These are phyloP conservation scores for Misgurnus anguillicaudatus DNA, from an alignment of 2,113 vertebrate species.

Conservation along the genomic window DNA sequence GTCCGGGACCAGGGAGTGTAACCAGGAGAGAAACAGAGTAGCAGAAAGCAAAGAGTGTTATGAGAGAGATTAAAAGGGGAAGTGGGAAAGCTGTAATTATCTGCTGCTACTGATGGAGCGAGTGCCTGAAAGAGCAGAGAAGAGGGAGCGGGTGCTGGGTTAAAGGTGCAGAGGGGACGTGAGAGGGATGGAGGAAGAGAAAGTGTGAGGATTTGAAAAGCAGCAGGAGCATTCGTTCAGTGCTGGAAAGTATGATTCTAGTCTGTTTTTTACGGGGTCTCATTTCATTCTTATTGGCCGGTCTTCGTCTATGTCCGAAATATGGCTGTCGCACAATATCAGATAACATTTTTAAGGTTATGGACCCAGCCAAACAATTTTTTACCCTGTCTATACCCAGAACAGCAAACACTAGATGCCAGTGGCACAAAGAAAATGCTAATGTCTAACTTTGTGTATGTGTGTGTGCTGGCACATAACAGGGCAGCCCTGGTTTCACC, in stretches of 20 bases:
- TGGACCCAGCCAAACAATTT: too few species aligned
- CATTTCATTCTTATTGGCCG: neutral
- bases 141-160: slow-evolving; percentile 33
- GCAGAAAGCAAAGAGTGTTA: slow-evolving; percentile 32
- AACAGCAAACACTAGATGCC: slow-evolving; percentile 36
- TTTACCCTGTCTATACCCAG: neutral
- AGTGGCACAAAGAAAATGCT: slow-evolving; percentile 50
- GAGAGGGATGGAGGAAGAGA: slow-evolving; percentile 31
- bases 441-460: slow-evolving; percentile 45
- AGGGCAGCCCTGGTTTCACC: slow-evolving; percentile 50
- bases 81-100: slow-evolving; percentile 58
- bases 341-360: too few species aligned
- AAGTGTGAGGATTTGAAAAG: slow-evolving; percentile 9
- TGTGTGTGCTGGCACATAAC: slow-evolving; percentile 54
- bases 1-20: slow-evolving; percentile 60
- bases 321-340: neutral
- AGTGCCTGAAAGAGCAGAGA: slow-evolving; percentile 41
- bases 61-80: slow-evolving; percentile 18
- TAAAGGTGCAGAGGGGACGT: slow-evolving; percentile 14
- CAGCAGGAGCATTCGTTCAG: neutral
- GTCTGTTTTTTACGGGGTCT: neutral
- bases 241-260: neutral
- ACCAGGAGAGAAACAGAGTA: slow-evolving; percentile 54
- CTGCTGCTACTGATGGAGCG: slow-evolving; percentile 54
- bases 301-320: neutral